Evolutionary conservation across 2,888 invertebrate species (phyloP).

Genomic region (Schrankia costaestrigalis): DNA sequence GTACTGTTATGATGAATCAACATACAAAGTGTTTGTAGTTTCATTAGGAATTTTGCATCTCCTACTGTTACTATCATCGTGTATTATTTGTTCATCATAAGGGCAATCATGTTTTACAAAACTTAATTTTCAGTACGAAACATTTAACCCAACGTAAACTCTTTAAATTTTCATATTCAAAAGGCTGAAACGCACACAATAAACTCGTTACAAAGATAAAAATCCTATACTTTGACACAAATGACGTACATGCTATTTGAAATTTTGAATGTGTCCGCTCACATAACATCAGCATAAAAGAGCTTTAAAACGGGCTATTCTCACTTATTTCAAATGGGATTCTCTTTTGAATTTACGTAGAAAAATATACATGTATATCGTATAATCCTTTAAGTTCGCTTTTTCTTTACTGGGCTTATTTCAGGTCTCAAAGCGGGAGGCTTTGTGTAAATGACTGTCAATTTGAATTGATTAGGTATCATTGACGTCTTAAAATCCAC

Average conservation of each 20-base stretch:
- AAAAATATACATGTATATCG: conserved; percentile 6
- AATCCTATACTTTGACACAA: conserved; percentile 22
- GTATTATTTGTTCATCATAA: too few relatives aligned
- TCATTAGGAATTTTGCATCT: too few relatives aligned
- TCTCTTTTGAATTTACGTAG: conserved; percentile 6
- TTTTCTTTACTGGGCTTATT: conserved; percentile 5
- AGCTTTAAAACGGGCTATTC: conserved; percentile 18
- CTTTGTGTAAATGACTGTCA: conserved; percentile 5
- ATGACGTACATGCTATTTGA: conserved; percentile 23
- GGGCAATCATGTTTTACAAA: too few relatives aligned
- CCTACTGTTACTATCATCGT: too few relatives aligned
- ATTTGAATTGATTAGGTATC: conserved; percentile 3
- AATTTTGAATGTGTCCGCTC: conserved; percentile 27
- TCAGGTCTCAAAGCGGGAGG: conserved; percentile 1
- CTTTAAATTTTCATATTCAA: too few relatives aligned
- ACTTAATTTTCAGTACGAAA: too few relatives aligned
- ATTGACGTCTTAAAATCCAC: conserved; percentile 4
- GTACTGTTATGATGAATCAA: too few relatives aligned
- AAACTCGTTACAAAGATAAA: conserved; percentile 8
- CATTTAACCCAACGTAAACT: too few relatives aligned
- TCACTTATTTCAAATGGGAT: conserved; percentile 12
- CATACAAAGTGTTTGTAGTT: too few relatives aligned
- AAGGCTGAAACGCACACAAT: too few relatives aligned
- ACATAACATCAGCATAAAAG: conserved; percentile 26
- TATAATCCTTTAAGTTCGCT: conserved; percentile 10